Conservation (phyloP, 2,113 vertebrate species). For the Trematomus loennbergii region DNA sequence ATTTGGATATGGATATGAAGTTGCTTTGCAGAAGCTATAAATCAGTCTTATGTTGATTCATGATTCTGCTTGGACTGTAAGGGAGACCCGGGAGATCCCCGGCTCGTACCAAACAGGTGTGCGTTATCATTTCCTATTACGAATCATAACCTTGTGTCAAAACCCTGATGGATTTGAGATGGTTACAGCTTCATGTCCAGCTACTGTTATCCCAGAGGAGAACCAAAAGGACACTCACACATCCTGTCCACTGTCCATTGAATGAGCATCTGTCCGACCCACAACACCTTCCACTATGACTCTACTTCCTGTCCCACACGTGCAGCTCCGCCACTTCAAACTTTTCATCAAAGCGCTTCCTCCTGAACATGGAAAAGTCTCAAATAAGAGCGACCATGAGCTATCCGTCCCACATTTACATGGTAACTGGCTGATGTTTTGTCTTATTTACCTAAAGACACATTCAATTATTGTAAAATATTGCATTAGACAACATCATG, state of each 20-base stretch:
- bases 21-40: background rate
- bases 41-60: slow-evolving; percentile 34
- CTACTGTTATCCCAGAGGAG: slow-evolving; percentile 70
- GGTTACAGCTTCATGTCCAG: slow-evolving; percentile 22
- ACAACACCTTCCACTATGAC: slow-evolving; percentile 62
- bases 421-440: too few relatives aligned
- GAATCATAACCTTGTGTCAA: slow-evolving; percentile 38
- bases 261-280: slow-evolving; percentile 82
- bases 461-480: background rate
- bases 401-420: background rate
- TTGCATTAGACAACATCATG: background rate
- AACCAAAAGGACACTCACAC: slow-evolving; percentile 66
- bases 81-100: slow-evolving; percentile 31
- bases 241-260: slow-evolving; percentile 76
- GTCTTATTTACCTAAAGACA: background rate
- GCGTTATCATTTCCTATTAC: slow-evolving; percentile 46
- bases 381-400: slow-evolving; percentile 11
- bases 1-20: slow-evolving; percentile 5
- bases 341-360: slow-evolving; percentile 39
- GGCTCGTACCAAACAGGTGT: slow-evolving; percentile 38
- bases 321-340: slow-evolving; percentile 61
- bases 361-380: slow-evolving; percentile 33
- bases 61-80: slow-evolving; percentile 6
- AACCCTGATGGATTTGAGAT: slow-evolving; percentile 54
- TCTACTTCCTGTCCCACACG: slow-evolving; percentile 76